Evolutionary conservation across 1,140 invertebrate genomes (phyloP).

Genomic region (Brachionus sp.): DNA sequence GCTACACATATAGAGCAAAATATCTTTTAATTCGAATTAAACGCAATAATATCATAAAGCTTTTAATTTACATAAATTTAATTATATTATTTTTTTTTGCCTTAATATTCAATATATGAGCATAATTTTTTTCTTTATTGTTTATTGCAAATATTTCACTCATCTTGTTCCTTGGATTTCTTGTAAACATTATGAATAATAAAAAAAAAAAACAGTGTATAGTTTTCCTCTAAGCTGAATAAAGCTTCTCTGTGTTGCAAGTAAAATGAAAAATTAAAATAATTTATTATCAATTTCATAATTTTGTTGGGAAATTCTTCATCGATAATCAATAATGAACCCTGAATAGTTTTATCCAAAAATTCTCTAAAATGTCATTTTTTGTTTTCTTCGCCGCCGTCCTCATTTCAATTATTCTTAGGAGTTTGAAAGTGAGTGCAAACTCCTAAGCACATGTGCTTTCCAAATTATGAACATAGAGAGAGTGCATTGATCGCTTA

Average conservation of each 20-base stretch:
- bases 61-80: constrained; percentile 1
- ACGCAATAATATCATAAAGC: not conserved
- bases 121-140: not conserved
- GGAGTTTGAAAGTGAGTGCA: too few species aligned
- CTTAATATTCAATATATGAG: not conserved
- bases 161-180: not conserved
- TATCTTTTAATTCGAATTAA: not conserved
- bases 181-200: not conserved
- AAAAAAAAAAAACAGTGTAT: not conserved
- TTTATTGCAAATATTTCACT: not conserved
- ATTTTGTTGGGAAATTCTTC: not conserved
- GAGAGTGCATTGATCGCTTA: not conserved
- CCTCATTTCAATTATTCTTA: not conserved
- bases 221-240: not conserved
- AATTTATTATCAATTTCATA: not conserved
- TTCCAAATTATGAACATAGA: not conserved
- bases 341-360: not conserved
- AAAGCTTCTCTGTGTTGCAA: not conserved
- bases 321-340: not conserved
- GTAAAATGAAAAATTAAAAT: not conserved
- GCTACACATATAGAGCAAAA: not conserved
- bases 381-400: not conserved
- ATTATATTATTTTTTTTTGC: not conserved
- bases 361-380: not conserved
- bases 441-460: not conserved